Base-by-base conservation (phyloP, 2,797 vertebrate genomes). In the Euthynnus affinis region DNA sequence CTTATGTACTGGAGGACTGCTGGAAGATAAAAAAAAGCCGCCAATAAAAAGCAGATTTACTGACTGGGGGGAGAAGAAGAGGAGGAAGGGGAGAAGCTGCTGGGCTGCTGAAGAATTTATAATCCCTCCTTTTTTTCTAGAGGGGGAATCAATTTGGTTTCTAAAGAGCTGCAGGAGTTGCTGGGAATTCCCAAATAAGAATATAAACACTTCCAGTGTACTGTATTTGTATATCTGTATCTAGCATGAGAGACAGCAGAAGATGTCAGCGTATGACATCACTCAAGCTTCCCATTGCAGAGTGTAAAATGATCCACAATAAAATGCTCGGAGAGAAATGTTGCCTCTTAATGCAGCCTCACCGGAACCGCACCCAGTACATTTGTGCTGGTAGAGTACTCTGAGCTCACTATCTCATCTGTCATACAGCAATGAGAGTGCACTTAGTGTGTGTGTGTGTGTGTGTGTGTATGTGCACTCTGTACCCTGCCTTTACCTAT, bases 1-100 rank as follows among this genome's bases (percentile, higher is more conserved):
- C 60, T 34, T 70, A 56, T 78, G 76, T 66, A 71, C n/a, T 55
- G 25, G 72, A 57, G 74, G 66, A 58, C 57, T 56, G 72, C 70
- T 63, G 64, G 57, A 75, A 82, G 85, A 88, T 80, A 75, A 89
- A 85, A 46, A 78, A 49, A 78, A 74, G 63, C 74, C 78, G 81
- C 75, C 77, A 84, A 89, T 89, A 85, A 91, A 90, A 85, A 83
- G 69, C 83, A 78, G 87, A 93, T 93, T 92, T 90, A 91, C 81
- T 59, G 83, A 72, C 53, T 67, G 55, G 10, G 58, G 37, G 34
- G 44, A 2, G 29, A 55, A 46, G 70, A 25, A 9, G 48, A 3
- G n/a, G 32, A 66, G 72, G 75, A 63, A 22, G 66, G 23, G 69
- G 32, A 80, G 71, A 49, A 61, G 67, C 76, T 81, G 78, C 57